Evolutionary conservation across 2,113 vertebrate species (phyloP), one percentile per base, ranked within the genome.

Genomic region (Protomyctophum bolini): DNA sequence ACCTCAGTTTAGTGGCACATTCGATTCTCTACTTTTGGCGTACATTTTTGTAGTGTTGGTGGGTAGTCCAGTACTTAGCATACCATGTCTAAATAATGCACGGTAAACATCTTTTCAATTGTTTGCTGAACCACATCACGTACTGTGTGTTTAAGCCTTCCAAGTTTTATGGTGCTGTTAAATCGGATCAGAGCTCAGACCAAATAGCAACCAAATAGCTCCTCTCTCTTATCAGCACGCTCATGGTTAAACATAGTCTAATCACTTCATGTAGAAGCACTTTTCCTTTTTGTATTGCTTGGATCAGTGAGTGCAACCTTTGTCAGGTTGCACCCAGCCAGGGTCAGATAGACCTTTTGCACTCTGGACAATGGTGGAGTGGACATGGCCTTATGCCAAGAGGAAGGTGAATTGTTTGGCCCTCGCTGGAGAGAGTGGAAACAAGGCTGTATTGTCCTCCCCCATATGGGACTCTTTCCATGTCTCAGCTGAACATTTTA

Each of bases 401-500:
- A 86, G 85, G 87, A 91, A 89, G 81, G 80, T 90, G 75, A 83
- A 82, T 83, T 84, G 87, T 88, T 89, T 81, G 75, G 79, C 80
- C 29, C 21, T 84, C 0, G 6, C 63, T 68, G 66, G 64, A 71
- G 12, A 85, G 66, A 74, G 79, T 79, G 81, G 77, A 87, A 87
- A 88, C 61, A 62, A 80, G 75, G 72, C 74, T 66, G 62, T 69
- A 79, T 86, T 89, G 84, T 91, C 63, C 73, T 72, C 68, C 21
- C 33, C 63, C 41, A 6, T 58, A 45, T 56, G 66, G 55, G 49
- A 76, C 10, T 80, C 65, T 72, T 74, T 79, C 54, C 62, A 82
- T 8, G 61, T 70, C 59, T 41, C 45, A 46, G 33, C 21, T 46
- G 6, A 68, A 62, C 21, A 47, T 15, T 85, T 80, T 48, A 74